Evolutionary conservation across 2,888 invertebrate species (phyloP).

Genomic region (Hipparchia semele): DNA sequence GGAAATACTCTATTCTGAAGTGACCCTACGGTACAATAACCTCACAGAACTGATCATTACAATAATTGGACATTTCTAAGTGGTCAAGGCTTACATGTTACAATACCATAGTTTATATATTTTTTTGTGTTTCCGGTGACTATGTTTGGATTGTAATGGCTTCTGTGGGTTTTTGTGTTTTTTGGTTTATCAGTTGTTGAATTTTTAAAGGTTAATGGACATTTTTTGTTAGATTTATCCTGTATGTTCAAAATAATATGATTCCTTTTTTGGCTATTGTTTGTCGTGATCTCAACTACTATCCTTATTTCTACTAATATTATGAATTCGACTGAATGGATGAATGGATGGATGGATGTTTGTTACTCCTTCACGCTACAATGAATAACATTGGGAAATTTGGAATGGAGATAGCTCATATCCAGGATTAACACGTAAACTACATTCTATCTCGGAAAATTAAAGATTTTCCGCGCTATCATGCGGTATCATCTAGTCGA

Average conservation of each 20-base stretch:
- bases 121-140: constrained; percentile 12
- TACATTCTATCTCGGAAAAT: too few species aligned
- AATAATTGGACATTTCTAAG: constrained; percentile 4
- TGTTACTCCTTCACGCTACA: background rate
- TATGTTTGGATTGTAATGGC: constrained; percentile 17
- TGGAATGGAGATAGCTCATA: too few species aligned
- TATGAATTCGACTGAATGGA: background rate
- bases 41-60: background rate
- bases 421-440: too few species aligned
- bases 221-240: background rate
- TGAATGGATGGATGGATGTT: too few species aligned
- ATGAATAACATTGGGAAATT: background rate
- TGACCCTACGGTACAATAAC: too few species aligned
- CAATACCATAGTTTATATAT: constrained; percentile 8
- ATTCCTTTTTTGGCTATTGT: background rate
- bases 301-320: too few species aligned
- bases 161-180: constrained; percentile 10
- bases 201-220: background rate
- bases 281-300: background rate
- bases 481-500: too few species aligned
- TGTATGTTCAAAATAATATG: background rate
- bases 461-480: too few species aligned
- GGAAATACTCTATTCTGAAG: too few species aligned
- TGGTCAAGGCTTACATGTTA: background rate
- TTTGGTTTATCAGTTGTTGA: constrained; percentile 7